Base-by-base conservation (phyloP, 2,888 invertebrate genomes). In the Leptothorax acervorum region DNA sequence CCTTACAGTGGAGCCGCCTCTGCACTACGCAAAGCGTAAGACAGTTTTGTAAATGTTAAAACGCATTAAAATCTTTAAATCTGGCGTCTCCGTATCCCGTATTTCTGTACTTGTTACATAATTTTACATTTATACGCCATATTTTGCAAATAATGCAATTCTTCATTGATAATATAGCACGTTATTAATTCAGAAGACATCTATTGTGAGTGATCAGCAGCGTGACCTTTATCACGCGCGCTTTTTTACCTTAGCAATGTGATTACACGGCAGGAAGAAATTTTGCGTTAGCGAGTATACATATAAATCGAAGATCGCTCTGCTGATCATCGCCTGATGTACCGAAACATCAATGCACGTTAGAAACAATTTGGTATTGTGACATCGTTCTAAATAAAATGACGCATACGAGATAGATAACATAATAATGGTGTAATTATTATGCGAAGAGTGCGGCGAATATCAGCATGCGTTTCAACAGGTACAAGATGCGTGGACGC, bases 41-140 rank as follows among this genome's bases (percentile, higher is more conserved):
- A 42, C 66, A 65, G 18, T 81, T 81, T 81, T 81, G 79, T 81
- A 81, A 81, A 71, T 81, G 79, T 81, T 81, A 81, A 81, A 81
- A 81, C 79, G 79, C 79, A 81, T 81, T 53, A 51, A 48, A 60
- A 45, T 55, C 60, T 57, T 71, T n/a, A 48, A 73, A 62, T 71
- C 53, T 71, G 68, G 60, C 78, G 55, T 78, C 45, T 68, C 60
- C 23, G 73, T 62, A 71, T 73, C 71, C 68, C 42, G 53, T 66
- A 76, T 18, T 66, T 66, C 66, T 35, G 62, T 60, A 60, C 28
- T 57, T 53, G 53, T 65, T 42, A 63, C 66, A 68, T 78, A 66
- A 66, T 66, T 78, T 78, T 42, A 78, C 42, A 15, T 66, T 78
- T 68, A 68, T 42, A 66, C 65, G 48, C 28, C 28, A 66, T 42